phyloP scores from a whole-genome alignment of 2,888 invertebrate species.

The Tetanocera ferruginea region DNA sequence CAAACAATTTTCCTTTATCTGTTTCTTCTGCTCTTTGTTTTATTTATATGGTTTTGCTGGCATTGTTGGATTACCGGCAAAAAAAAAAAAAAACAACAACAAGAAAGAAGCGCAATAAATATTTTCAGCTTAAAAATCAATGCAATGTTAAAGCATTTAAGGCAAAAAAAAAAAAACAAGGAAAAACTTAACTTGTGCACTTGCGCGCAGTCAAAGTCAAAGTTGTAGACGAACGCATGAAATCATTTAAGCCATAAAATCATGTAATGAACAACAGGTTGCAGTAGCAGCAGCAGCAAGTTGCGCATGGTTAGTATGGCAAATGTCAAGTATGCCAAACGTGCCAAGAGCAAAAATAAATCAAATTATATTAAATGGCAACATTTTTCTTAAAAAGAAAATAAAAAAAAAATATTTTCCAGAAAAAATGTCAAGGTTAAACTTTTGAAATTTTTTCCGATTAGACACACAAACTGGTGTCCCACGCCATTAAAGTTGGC shows the following conservation, averaged over 20 bases:
- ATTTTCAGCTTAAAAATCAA: background rate
- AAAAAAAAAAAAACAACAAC: background rate
- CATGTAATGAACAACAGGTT: no score
- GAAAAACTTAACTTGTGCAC: no score
- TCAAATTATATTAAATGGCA: no score
- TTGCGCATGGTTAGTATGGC: no score
- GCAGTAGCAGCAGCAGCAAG: no score
- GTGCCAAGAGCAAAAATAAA: no score
- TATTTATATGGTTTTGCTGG: background rate
- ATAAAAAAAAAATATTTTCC: no score
- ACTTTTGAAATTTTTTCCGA: constrained; percentile 41
- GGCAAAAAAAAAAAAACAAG: background rate
- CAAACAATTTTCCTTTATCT: background rate
- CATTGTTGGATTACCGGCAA: background rate
- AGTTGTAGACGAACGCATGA: no score
- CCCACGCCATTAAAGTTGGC: background rate
- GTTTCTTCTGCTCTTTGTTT: background rate
- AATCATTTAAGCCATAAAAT: no score
- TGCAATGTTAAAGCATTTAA: background rate
- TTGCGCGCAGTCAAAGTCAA: no score
- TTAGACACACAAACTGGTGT: background rate
- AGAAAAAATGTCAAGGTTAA: constrained; percentile 61
- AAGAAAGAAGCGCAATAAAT: background rate
- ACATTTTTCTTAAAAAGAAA: no score
- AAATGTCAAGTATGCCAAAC: no score